Evolutionary conservation across 1,140 invertebrate genomes (phyloP).

Genomic region (Archegozetes longisetosus): DNA sequence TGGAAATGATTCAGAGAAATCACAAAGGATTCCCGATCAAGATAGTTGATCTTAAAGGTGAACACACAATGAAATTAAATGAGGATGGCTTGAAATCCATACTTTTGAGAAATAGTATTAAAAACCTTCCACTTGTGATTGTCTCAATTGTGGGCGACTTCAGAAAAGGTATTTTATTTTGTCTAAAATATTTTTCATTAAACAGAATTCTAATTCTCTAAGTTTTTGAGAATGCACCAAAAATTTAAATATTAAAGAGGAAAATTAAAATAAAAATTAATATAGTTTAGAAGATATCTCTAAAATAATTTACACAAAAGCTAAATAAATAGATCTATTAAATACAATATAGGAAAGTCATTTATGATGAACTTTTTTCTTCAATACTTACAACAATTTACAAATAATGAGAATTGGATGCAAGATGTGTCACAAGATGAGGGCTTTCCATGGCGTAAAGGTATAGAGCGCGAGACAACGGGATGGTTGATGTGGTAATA

Average conservation of each 20-base stretch:
- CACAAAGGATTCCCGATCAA: no score
- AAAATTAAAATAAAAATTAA: no score
- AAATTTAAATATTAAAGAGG: not conserved
- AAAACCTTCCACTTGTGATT: conserved; percentile 63
- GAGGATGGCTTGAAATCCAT: no score
- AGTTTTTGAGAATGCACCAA: not conserved
- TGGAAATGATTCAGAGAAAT: no score
- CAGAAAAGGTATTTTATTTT: conserved; percentile 66
- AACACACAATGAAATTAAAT: no score
- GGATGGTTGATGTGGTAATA: conserved; percentile 89
- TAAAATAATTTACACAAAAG: not conserved
- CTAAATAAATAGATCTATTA: not conserved
- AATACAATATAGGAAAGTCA: conserved; percentile 49
- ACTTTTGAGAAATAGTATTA: conserved; percentile 56
- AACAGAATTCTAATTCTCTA: no score
- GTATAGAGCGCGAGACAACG: conserved; percentile 82
- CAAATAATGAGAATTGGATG: conserved; percentile 22
- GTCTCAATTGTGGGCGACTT: conserved; percentile 91
- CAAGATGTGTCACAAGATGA: conserved; percentile 29
- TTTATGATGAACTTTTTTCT: conserved; percentile 86
- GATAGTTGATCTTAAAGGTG: no score
- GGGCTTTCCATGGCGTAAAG: conserved; percentile 77
- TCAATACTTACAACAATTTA: conserved; percentile 56
- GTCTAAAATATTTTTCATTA: no score
- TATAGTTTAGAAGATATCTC: not conserved